These are phyloP conservation scores for Geotrupes spiniger DNA, from an alignment of 2,888 invertebrate genomes.

Conservation along the genomic window DNA sequence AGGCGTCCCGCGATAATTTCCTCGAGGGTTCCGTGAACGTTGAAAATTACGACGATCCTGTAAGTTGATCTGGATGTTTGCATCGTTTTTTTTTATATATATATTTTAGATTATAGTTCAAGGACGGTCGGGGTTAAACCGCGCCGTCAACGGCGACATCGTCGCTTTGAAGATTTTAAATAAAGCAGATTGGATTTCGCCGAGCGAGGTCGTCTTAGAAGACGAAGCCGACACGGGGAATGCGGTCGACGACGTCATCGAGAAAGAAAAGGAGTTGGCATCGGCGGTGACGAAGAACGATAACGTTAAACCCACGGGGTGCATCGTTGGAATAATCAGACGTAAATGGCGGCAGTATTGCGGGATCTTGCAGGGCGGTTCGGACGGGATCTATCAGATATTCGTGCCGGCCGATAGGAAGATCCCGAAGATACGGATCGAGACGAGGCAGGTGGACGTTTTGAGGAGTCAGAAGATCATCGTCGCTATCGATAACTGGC, in stretches of 20 bases:
- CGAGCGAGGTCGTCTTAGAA: slow-evolving; percentile 80
- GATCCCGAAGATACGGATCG: slow-evolving; percentile 92
- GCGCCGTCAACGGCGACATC: slow-evolving; percentile 91
- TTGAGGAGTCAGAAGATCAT: slow-evolving; percentile 84
- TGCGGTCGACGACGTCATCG: slow-evolving; percentile 66
- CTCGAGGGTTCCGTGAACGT: slow-evolving; percentile 86
- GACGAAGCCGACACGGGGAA: slow-evolving; percentile 63
- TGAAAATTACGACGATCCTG: slow-evolving; percentile 75
- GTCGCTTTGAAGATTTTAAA: slow-evolving; percentile 90
- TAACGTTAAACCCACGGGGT: slow-evolving; percentile 63
- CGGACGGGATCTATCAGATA: slow-evolving; percentile 70
- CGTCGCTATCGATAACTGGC: slow-evolving; percentile 97
- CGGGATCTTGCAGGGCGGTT: slow-evolving; percentile 78
- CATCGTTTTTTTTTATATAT: too few species aligned
- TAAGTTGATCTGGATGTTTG: slow-evolving; percentile 51
- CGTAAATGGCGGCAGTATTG: slow-evolving; percentile 98
- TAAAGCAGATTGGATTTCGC: slow-evolving; percentile 85
- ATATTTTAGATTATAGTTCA: slow-evolving; percentile 71
- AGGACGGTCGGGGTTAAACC: slow-evolving; percentile 82
- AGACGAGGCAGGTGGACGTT: slow-evolving; percentile 85
- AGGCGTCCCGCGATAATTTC: slow-evolving; percentile 90
- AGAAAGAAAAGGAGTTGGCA: slow-evolving; percentile 52
- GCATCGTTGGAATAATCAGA: slow-evolving; percentile 90
- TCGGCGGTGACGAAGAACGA: slow-evolving; percentile 27
- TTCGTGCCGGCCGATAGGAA: slow-evolving; percentile 93